Evolutionary conservation across 2,113 vertebrate genomes (phyloP).

Genomic region (Felis chaus): DNA sequence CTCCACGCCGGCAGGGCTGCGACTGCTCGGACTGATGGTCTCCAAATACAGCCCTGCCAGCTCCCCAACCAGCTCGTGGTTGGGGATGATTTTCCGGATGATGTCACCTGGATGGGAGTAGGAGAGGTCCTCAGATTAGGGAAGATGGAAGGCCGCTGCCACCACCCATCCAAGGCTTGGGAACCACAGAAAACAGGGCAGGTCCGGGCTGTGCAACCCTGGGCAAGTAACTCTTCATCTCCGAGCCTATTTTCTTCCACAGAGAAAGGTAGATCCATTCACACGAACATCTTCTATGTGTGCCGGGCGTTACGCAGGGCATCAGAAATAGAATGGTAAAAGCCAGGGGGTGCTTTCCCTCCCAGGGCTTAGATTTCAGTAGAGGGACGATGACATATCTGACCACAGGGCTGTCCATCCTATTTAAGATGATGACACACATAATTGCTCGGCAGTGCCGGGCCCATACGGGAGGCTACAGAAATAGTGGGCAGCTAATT

Average conservation of each 20-base stretch:
- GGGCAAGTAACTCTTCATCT: not conserved
- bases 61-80: conserved; percentile 91
- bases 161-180: conserved; percentile 17
- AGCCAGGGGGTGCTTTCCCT: not conserved
- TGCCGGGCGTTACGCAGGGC: not conserved
- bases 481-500: not conserved
- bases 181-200: not conserved
- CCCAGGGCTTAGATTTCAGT: not conserved
- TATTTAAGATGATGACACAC: not conserved
- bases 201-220: not conserved
- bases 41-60: conserved; percentile 92
- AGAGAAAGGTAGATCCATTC: not conserved
- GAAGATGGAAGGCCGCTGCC: not conserved
- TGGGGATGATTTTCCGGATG: conserved; percentile 91
- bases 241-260: not conserved
- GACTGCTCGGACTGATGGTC: conserved; percentile 85
- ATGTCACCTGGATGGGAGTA: conserved; percentile 85
- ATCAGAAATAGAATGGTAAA: not conserved
- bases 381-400: not conserved
- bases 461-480: not conserved
- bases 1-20: conserved; percentile 70
- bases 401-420: not conserved
- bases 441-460: not conserved
- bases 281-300: not conserved
- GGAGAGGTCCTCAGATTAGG: conserved; percentile 20